A percentile compares a stretch with the other conserved stretches of the same genome.
These are phyloP conservation scores for Clarias macrocephalus DNA, from an alignment of 2,113 vertebrate genomes.

Conservation along the genomic window DNA sequence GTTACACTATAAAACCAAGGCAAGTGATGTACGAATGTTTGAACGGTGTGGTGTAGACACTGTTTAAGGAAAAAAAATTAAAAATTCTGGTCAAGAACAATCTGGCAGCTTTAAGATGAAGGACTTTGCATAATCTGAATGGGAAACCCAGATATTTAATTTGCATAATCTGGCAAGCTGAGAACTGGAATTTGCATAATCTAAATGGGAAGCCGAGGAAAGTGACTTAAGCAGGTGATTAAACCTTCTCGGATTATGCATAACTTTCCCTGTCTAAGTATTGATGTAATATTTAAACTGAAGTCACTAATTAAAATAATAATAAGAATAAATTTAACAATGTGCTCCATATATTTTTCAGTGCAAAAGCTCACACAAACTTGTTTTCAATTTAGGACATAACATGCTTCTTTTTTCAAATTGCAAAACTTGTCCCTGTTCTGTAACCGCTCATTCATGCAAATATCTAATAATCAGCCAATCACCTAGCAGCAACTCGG, in stretches of 20 bases:
- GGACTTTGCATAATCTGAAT: too few species aligned
- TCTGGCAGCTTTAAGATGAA: not conserved
- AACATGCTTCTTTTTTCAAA: not conserved
- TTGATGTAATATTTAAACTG: not conserved
- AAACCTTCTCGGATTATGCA: not conserved
- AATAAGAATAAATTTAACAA: not conserved
- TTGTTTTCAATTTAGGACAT: not conserved
- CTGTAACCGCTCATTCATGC: too few species aligned
- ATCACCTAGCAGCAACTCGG: too few species aligned
- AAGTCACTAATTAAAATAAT: not conserved
- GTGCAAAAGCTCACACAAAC: not conserved
- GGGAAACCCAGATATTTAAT: not conserved
- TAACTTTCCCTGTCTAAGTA: not conserved
- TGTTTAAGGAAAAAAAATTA: not conserved
- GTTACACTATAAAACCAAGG: not conserved
- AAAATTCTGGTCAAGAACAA: not conserved
- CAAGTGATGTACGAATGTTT: not conserved
- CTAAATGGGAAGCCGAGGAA: not conserved
- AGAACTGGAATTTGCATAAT: slow-evolving; percentile 2
- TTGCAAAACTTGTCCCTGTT: not conserved
- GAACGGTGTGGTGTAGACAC: not conserved
- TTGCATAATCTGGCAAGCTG: not conserved
- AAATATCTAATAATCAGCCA: too few species aligned
- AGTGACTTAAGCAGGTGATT: not conserved
- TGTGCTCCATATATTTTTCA: not conserved